A percentile compares a stretch with the other conserved stretches of the same genome.
Conservation (phyloP, 1,140 invertebrate genomes). For the Maconellicoccus hirsutus region DNA sequence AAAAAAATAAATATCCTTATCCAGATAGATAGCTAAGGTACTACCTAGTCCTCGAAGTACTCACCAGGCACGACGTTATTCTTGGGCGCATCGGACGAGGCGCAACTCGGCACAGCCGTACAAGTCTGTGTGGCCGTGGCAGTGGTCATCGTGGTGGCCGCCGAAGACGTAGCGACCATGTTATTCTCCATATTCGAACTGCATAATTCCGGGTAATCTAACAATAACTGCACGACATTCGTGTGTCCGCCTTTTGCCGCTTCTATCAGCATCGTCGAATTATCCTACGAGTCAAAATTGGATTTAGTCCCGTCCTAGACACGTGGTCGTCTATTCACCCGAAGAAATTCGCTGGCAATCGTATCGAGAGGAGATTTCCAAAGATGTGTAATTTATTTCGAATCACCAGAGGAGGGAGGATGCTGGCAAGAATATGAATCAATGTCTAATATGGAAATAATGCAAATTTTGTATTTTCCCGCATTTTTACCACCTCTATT, state of each 20-base stretch:
- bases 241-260: slow-evolving; percentile 96
- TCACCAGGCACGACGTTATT: not conserved
- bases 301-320: no score
- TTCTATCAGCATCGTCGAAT: slow-evolving; percentile 96
- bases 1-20: not conserved
- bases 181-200: slow-evolving; percentile 38
- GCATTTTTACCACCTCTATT: no score
- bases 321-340: no score
- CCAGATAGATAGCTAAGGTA: no score
- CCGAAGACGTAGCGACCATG: slow-evolving; percentile 29
- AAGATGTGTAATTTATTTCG: no score
- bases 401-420: no score
- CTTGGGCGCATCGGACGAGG: not conserved
- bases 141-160: not conserved
- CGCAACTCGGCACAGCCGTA: not conserved
- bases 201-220: slow-evolving; percentile 77
- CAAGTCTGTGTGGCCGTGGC: not conserved
- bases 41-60: not conserved
- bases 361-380: no score
- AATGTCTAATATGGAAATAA: no score
- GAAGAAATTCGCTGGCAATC: no score
- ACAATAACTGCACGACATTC: slow-evolving; percentile 80
- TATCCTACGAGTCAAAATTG: slow-evolving; percentile 56
- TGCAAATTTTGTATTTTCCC: no score
- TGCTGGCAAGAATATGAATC: no score